A percentile compares a stretch with the other conserved stretches of the same genome.
Conservation (phyloP, 2,888 invertebrate species). For the Yponomeuta evonymella region DNA sequence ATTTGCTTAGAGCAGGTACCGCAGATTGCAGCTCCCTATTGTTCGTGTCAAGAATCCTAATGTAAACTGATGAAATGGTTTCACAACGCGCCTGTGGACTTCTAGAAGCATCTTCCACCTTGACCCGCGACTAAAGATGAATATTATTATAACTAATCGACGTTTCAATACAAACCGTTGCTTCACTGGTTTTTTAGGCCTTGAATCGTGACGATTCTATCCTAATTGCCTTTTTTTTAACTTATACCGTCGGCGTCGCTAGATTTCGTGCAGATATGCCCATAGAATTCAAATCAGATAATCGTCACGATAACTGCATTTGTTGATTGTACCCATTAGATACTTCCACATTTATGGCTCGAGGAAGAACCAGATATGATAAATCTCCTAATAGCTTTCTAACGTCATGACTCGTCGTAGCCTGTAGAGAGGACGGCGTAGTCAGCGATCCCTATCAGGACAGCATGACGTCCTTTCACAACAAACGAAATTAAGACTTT, state of each 20-base stretch:
- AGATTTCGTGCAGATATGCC: background rate
- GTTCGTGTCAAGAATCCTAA: slow-evolving; percentile 2
- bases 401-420: background rate
- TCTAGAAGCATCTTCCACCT: background rate
- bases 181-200: slow-evolving; percentile 3
- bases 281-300: background rate
- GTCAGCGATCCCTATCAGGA: slow-evolving; percentile 9
- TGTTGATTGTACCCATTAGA: background rate
- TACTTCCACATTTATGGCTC: background rate
- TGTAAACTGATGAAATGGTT: background rate
- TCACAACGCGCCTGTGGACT: background rate
- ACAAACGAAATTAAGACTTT: slow-evolving; percentile 11
- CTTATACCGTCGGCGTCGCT: background rate
- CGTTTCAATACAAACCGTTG: background rate
- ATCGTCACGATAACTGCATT: background rate
- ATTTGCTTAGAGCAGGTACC: background rate
- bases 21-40: background rate
- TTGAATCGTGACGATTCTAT: background rate
- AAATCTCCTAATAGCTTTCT: background rate
- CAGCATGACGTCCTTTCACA: slow-evolving; percentile 6
- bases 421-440: background rate
- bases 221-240: background rate
- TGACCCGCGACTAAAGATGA: slow-evolving; percentile 1
- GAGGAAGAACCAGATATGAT: background rate
- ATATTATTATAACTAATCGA: slow-evolving; percentile 3